phyloP scores from a whole-genome alignment of 2,888 invertebrate genomes.

The Netelia fuscicornis region DNA sequence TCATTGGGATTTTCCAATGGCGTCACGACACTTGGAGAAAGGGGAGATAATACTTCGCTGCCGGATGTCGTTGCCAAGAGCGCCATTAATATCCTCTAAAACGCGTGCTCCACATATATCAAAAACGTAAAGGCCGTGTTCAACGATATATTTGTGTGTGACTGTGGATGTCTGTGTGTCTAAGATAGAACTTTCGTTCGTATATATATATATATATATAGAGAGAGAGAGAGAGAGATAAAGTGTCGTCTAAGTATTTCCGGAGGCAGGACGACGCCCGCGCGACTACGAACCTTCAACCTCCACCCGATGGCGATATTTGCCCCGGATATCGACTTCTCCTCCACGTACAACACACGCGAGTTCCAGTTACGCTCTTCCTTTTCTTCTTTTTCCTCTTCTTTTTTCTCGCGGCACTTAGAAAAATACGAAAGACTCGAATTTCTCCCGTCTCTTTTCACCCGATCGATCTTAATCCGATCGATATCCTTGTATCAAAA shows the following conservation, averaged over 20 bases:
- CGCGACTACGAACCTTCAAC: slow-evolving; percentile 17
- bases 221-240: slow-evolving; percentile 1
- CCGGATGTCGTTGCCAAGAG: slow-evolving; percentile 44
- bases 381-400: background rate
- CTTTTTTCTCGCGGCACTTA: too few relatives aligned
- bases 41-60: slow-evolving; percentile 13
- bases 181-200: background rate
- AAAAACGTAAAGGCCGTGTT: background rate
- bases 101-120: background rate
- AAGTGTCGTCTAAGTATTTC: slow-evolving; percentile 43
- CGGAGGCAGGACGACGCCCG: slow-evolving; percentile 13
- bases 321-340: slow-evolving; percentile 54
- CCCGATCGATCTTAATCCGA: background rate
- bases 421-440: background rate
- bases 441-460: background rate
- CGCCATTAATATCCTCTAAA: slow-evolving; percentile 49
- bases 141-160: background rate
- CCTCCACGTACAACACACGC: background rate
- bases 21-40: background rate
- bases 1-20: background rate
- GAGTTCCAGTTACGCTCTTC: slow-evolving; percentile 12
- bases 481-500: background rate
- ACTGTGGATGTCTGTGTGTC: background rate
- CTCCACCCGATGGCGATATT: slow-evolving; percentile 32
- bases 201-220: background rate